Evolutionary conservation across 2,888 invertebrate species (phyloP), one percentile per base, ranked within the genome.

Genomic region (Napeogenes sylphis): DNA sequence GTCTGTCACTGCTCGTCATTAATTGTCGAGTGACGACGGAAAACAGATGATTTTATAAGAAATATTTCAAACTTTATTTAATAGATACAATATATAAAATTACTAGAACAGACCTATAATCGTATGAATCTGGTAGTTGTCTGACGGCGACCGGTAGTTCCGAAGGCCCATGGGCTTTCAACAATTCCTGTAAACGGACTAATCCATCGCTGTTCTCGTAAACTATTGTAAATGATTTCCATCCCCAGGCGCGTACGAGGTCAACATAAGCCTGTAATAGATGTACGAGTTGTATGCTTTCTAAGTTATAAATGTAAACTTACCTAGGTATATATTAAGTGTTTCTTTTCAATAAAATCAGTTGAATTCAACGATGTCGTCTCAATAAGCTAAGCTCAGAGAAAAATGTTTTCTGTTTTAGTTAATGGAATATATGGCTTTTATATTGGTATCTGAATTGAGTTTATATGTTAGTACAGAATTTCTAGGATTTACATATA

Each of bases 141-240:
- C 96, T 91, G 13, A 97, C 96, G 2, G 96, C 94, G 62, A 97
- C 96, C 13, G 96, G 96, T 80, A 95, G 93, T 74, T 96, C 95
- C 53, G 95, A 95, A 12, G 95, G 95, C 33, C 96, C 96, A 73
- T 96, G 96, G 3, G 96, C 96, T 86, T 97, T 97, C 58, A 98
- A 92, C 65, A 97, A 90, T 81, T 97, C 97, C 82, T 97, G 97
- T 32, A 97, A 91, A 54, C 97, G 92, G 58, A 97, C 96, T 74
- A 97, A 87, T 2, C 97, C 98, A 80, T 98, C 98, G 84, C 98
- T 97, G 86, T 96, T 97, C 87, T 99, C 98, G 85, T 98, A 99
- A 73, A 99, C 96, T 74, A 99, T 97, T 35, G 98, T 98, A 81
- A 98, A 98, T n/a, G 96, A 95, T 82, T 95, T 96, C 98, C 98